Evolutionary conservation across 1,140 invertebrate genomes (phyloP).

Genomic region (Triops cancriformis): DNA sequence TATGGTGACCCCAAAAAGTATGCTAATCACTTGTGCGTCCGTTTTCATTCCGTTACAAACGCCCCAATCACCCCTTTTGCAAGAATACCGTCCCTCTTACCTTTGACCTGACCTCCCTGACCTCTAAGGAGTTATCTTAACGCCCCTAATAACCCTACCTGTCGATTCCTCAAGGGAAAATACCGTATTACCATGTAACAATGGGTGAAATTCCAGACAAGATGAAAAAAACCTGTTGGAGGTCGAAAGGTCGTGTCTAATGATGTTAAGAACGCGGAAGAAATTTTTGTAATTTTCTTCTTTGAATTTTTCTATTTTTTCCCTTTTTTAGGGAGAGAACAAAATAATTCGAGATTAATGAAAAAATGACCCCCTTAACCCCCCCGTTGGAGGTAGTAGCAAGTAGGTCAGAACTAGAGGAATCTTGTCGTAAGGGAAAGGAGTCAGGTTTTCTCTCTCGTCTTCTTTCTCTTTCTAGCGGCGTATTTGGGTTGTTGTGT

Average conservation of each 20-base stretch:
- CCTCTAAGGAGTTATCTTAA: not conserved
- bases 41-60: not conserved
- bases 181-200: not conserved
- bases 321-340: not conserved
- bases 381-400: not conserved
- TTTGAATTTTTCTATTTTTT: too few species aligned
- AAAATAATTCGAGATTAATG: not conserved
- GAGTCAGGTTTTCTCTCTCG: not conserved
- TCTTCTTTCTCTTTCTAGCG: too few species aligned
- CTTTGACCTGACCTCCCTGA: not conserved
- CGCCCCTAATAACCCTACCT: not conserved
- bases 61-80: not conserved
- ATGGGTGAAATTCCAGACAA: not conserved
- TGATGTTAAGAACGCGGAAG: not conserved
- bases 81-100: too few species aligned
- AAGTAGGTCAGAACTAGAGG: conserved; percentile 1
- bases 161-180: not conserved
- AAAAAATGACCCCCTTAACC: conserved; percentile 5
- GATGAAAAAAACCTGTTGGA: not conserved
- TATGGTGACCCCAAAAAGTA: not conserved
- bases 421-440: conserved; percentile 2
- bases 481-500: not conserved
- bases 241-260: not conserved
- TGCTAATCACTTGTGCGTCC: not conserved
- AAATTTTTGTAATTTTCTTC: not conserved